phyloP scores from a whole-genome alignment of 2,888 invertebrate genomes.

The Anticlea derivata region DNA sequence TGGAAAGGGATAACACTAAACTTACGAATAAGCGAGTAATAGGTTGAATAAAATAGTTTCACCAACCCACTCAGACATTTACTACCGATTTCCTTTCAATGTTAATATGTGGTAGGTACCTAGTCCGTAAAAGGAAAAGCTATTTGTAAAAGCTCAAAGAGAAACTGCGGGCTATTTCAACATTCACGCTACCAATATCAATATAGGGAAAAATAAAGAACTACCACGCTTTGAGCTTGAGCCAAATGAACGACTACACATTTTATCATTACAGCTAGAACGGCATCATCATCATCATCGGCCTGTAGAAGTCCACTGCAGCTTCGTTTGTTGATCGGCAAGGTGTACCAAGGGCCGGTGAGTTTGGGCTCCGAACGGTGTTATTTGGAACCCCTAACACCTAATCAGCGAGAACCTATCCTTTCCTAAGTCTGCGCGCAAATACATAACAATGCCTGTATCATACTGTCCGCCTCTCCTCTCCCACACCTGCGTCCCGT shows the following conservation, averaged over 20 bases:
- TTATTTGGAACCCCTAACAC: too few relatives aligned
- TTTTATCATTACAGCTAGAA: neutral
- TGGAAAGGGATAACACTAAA: conserved; percentile 27
- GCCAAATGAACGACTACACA: neutral
- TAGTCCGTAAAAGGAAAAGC: neutral
- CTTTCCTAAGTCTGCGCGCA: too few relatives aligned
- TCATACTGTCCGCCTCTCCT: too few relatives aligned
- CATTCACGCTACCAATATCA: neutral
- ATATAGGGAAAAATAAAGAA: neutral
- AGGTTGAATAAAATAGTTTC: conserved; percentile 9
- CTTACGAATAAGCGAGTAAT: conserved; percentile 9
- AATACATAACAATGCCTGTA: too few relatives aligned
- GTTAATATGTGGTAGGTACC: neutral
- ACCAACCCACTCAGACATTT: conserved; percentile 1
- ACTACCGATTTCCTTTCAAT: neutral
- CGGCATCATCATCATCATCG: too few relatives aligned
- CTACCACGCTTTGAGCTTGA: neutral
- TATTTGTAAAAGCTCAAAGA: neutral
- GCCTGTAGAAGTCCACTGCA: too few relatives aligned
- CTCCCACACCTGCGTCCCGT: too few relatives aligned
- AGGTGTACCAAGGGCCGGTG: too few relatives aligned
- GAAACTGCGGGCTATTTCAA: neutral
- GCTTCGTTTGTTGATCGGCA: too few relatives aligned
- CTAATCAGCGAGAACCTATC: too few relatives aligned
- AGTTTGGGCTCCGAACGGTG: too few relatives aligned